A percentile compares a stretch with the other conserved stretches of the same genome.
Conservation (phyloP, 2,888 invertebrate genomes). For the Dicyrtomina minuta region DNA sequence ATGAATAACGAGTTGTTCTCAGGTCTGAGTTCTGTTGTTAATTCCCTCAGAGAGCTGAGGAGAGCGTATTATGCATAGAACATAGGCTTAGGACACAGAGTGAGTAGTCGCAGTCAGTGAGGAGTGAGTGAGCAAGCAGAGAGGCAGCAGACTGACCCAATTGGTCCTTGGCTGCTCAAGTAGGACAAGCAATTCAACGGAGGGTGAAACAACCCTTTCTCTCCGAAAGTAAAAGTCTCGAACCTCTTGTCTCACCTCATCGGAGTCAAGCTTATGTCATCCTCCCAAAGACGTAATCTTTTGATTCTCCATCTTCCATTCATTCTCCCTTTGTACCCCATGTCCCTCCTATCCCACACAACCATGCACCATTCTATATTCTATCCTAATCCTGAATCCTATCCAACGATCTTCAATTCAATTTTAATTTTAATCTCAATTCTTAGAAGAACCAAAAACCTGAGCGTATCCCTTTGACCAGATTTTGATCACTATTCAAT, state of each 20-base stretch:
- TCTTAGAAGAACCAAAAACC: too few relatives aligned
- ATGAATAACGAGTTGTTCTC: too few relatives aligned
- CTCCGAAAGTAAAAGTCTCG: conserved; percentile 48
- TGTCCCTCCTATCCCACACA: not conserved
- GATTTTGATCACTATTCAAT: too few relatives aligned
- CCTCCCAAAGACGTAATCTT: conserved; percentile 21
- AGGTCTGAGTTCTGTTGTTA: too few relatives aligned
- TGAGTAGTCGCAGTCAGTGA: too few relatives aligned
- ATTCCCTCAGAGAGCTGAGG: too few relatives aligned
- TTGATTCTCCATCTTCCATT: not conserved
- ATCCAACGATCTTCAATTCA: not conserved
- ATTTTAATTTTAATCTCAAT: not conserved
- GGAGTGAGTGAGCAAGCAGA: not conserved
- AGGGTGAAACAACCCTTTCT: conserved; percentile 38
- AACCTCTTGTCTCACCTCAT: conserved; percentile 16
- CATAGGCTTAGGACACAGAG: too few relatives aligned
- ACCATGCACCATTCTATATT: not conserved
- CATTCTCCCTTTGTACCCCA: not conserved
- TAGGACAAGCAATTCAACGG: conserved; percentile 45
- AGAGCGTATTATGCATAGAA: too few relatives aligned
- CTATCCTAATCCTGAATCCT: not conserved
- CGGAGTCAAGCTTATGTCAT: conserved; percentile 26
- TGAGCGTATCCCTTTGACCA: too few relatives aligned
- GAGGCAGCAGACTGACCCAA: conserved; percentile 44
- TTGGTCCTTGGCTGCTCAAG: conserved; percentile 52